A percentile compares a stretch with the other conserved stretches of the same genome.
Evolutionary conservation across 2,888 invertebrate species (phyloP).

Genomic region (Teinopalpus imperialis): DNA sequence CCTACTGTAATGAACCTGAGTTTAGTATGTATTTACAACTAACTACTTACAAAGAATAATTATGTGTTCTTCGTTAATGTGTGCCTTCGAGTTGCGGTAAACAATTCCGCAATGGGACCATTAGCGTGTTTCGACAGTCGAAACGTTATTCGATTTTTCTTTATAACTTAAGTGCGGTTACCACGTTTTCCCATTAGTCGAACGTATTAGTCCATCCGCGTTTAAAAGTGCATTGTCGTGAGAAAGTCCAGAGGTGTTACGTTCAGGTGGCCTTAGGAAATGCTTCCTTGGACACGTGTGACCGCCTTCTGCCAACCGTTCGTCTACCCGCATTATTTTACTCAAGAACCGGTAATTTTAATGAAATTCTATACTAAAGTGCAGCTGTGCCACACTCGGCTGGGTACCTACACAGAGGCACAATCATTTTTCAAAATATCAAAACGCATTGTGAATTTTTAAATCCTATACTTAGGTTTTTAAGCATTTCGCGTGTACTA

Average conservation of each 20-base stretch:
- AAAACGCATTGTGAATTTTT: constrained; percentile 55
- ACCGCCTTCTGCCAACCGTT: constrained; percentile 56
- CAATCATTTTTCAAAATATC: constrained; percentile 58
- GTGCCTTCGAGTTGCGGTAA: constrained; percentile 1
- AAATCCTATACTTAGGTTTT: constrained; percentile 27
- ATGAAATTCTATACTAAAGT: constrained; percentile 71
- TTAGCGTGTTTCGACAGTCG: constrained; percentile 15
- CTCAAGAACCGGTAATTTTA: constrained; percentile 69
- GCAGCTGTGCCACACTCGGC: constrained; percentile 70
- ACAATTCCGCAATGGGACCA: constrained; percentile 5
- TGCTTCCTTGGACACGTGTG: constrained; percentile 68
- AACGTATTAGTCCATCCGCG: constrained; percentile 48
- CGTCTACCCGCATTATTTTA: constrained; percentile 71
- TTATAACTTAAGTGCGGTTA: constrained; percentile 51
- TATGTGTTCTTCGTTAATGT: constrained; percentile 10
- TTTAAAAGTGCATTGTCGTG: constrained; percentile 58
- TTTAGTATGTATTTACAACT: constrained; percentile 35
- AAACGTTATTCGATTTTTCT: constrained; percentile 24
- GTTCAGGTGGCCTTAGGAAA: constrained; percentile 64
- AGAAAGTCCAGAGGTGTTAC: constrained; percentile 54
- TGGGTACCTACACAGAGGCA: constrained; percentile 46
- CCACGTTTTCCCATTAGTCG: constrained; percentile 58
- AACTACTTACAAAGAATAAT: constrained; percentile 32
- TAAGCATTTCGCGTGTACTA: neutral
- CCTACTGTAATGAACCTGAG: constrained; percentile 31